Conservation (phyloP, 2,113 vertebrate species). For the Oxygymnocypris stewartii region DNA sequence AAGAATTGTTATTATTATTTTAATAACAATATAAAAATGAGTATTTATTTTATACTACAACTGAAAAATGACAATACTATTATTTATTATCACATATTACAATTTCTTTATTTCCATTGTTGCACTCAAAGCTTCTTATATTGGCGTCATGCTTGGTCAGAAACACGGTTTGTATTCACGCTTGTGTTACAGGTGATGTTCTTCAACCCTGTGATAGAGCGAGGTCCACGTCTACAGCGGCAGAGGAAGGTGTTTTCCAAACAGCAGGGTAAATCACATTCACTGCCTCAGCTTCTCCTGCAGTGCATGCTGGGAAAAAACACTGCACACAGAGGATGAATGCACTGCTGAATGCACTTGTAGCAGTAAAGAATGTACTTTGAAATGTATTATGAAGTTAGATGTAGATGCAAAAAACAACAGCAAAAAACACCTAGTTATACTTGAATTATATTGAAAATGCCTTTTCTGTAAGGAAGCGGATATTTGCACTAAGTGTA, state of each 20-base stretch:
- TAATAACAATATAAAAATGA: too few species aligned
- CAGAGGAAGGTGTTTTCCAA: slow-evolving; percentile 93
- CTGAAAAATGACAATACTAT: too few species aligned
- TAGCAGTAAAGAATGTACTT: background rate
- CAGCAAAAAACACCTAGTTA: too few species aligned
- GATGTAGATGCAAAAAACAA: background rate
- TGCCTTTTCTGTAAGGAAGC: too few species aligned
- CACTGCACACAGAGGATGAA: background rate
- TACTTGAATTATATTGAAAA: too few species aligned
- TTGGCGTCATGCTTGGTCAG: background rate
- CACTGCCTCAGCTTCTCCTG: background rate
- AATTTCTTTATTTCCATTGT: too few species aligned
- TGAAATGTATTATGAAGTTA: background rate
- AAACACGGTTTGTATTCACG: too few species aligned
- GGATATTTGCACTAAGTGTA: too few species aligned
- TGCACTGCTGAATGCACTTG: background rate
- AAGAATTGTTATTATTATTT: too few species aligned
- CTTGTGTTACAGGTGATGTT: slow-evolving; percentile 81
- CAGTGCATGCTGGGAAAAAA: background rate
- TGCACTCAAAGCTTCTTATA: background rate
- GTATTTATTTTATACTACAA: too few species aligned
- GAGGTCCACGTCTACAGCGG: slow-evolving; percentile 81
- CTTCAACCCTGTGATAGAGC: slow-evolving; percentile 85
- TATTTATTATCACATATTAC: too few species aligned
- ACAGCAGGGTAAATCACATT: slow-evolving; percentile 78